Base-by-base conservation (phyloP, 2,888 invertebrate genomes). In the Oxycera nigricornis region DNA sequence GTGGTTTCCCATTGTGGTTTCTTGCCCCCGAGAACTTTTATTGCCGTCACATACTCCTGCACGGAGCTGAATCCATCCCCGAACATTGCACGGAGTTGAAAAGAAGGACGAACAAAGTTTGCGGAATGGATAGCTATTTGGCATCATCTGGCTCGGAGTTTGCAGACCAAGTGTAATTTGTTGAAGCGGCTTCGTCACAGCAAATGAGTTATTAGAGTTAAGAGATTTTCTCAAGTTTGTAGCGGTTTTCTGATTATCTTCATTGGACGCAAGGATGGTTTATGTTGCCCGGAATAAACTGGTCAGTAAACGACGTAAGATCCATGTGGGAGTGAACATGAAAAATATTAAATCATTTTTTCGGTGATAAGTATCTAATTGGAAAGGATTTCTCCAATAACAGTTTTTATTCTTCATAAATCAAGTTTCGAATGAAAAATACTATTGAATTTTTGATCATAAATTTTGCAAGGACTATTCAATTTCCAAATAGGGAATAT, bases 161-260 rank as follows among this genome's bases (percentile, higher is more conserved):
- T 50, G 31, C 24, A 41, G 31, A 30, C 55, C 17, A 70, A 70
- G 30, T 30, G 70, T 46, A 70, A 70, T 70, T 70, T 46, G 70
- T 30, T 52, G 39, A 6, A 55, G 70, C 14, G 55, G 70, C 55
- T 52, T 55, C 55, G 55, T 70, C 70, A 70, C 55, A 31, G 70
- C 55, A 17, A 70, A 41, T 52, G 70, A 70, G 24, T 70, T 52
- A 70, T 70, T 55, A 55, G 20, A 70, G 70, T 70, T 70, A n/a
- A 14, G 55, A 41, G 20, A 68, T 20, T 70, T 70, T 3, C 28
- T 39, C 68, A 41, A 68, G 28, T 68, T 68, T 52, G 62, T 30
- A 22, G 7, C 20, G n/a, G 26, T 67, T 67, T 67, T 14, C 2
- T 41, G 26, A 7, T 67, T 35, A 39, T 46, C 46, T 46, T 7